Evolutionary conservation across 2,888 invertebrate species (phyloP).

Genomic region (Morpho helenor): DNA sequence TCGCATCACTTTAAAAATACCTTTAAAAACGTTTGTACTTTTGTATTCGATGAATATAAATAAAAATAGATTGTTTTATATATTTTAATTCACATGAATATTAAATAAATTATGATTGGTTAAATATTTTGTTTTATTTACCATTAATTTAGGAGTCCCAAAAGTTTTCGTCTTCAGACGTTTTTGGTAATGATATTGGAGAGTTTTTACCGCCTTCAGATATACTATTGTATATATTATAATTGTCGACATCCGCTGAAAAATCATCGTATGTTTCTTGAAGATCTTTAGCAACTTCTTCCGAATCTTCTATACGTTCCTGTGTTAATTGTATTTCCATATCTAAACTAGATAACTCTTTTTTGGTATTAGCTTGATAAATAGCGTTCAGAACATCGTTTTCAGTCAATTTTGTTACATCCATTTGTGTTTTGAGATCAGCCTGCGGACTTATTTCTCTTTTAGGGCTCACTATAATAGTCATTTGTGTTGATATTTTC

Average conservation of each 20-base stretch:
- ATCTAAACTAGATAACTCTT: conserved; percentile 38
- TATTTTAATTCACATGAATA: conserved; percentile 57
- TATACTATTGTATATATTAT: conserved; percentile 50
- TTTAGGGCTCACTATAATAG: conserved; percentile 51
- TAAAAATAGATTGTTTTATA: conserved; percentile 41
- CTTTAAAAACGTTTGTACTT: conserved; percentile 64
- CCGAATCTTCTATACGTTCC: conserved; percentile 32
- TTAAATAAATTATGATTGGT: conserved; percentile 64
- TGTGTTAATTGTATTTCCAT: conserved; percentile 37
- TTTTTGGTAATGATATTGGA: conserved; percentile 49
- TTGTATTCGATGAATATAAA: conserved; percentile 55
- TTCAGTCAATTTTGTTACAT: conserved; percentile 33
- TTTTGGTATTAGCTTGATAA: conserved; percentile 34
- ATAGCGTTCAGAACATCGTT: conserved; percentile 47
- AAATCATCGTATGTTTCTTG: conserved; percentile 45
- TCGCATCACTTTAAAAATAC: conserved; percentile 13
- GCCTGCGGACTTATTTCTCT: background rate
- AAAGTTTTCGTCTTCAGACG: conserved; percentile 56
- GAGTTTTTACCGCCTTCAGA: conserved; percentile 44
- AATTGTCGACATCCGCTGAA: conserved; percentile 52
- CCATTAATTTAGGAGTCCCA: conserved; percentile 49
- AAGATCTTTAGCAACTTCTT: conserved; percentile 28
- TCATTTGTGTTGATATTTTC: conserved; percentile 39
- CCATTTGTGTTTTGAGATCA: conserved; percentile 9
- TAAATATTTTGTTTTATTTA: conserved; percentile 40